Conservation (phyloP, 2,113 vertebrate species). For the Syrrhaptes paradoxus region DNA sequence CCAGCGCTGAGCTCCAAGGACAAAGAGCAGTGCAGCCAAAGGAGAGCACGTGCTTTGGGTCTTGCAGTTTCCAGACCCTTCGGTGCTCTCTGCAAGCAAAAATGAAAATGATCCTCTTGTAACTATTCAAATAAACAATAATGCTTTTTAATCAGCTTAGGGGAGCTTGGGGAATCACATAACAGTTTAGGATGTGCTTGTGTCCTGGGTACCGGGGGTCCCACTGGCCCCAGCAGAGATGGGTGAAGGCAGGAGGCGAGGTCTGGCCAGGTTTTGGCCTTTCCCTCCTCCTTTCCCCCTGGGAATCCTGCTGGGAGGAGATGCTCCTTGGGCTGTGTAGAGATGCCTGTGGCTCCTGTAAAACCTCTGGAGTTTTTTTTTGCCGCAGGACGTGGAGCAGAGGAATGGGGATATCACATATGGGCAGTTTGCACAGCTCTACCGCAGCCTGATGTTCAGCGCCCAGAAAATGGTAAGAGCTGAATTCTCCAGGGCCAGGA, state of each 20-base stretch:
- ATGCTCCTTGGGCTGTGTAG: not conserved
- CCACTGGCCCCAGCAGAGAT: not conserved
- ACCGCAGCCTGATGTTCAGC: constrained; percentile 95
- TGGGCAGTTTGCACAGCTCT: constrained; percentile 93
- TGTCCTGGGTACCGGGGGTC: not conserved
- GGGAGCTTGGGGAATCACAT: accelerated
- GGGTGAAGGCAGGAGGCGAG: not conserved
- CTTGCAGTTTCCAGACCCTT: not conserved
- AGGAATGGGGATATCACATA: constrained; percentile 93
- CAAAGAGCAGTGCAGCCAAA: not conserved
- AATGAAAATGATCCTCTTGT: not conserved
- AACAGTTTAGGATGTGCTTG: not conserved
- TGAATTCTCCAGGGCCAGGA: not conserved
- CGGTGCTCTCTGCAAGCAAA: not conserved
- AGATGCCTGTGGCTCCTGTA: not conserved
- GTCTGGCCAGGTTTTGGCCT: not conserved
- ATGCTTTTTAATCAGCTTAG: accelerated
- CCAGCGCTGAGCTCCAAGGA: accelerated
- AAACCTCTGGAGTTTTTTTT: not conserved
- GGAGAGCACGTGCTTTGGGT: accelerated
- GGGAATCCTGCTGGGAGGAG: not conserved
- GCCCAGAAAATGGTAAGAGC: constrained; percentile 91
- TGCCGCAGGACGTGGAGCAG: constrained; percentile 89
- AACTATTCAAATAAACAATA: not conserved
- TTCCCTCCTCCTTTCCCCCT: not conserved